Percentiles rank a stretch among this genome's conserved stretches.
These are phyloP conservation scores for Megalonaias nervosa DNA, from an alignment of 1,140 invertebrate species.

Conservation along the genomic window DNA sequence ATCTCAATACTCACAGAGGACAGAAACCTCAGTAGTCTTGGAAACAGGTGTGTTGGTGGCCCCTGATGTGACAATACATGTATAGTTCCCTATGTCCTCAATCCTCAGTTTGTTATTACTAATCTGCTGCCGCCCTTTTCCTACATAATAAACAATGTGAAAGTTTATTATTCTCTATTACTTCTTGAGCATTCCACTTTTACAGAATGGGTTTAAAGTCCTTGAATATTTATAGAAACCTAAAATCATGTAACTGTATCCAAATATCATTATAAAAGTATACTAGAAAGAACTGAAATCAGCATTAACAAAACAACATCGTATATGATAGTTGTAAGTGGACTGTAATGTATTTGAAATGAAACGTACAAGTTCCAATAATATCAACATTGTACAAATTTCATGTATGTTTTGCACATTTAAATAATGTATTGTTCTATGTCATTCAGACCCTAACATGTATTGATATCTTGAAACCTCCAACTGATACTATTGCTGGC, in stretches of 20 bases:
- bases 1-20: slow-evolving; percentile 43
- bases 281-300: background rate
- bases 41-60: slow-evolving; percentile 15
- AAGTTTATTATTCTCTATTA: background rate
- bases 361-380: no score
- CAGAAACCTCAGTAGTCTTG: slow-evolving; percentile 15
- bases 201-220: background rate
- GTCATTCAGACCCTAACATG: no score
- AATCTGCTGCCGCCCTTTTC: slow-evolving; percentile 26
- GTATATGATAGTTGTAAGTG: no score
- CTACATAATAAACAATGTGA: slow-evolving; percentile 18
- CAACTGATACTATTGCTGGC: no score
- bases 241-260: background rate
- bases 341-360: no score
- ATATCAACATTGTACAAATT: no score
- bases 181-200: background rate
- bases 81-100: slow-evolving; percentile 55
- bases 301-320: slow-evolving; percentile 6
- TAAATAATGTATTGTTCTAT: no score
- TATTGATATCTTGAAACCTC: no score
- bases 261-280: background rate
- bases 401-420: no score
- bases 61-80: slow-evolving; percentile 45
- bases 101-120: slow-evolving; percentile 29
- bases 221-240: background rate